Evolutionary conservation across 1,140 invertebrate genomes (phyloP).

Genomic region (Lerema accius): DNA sequence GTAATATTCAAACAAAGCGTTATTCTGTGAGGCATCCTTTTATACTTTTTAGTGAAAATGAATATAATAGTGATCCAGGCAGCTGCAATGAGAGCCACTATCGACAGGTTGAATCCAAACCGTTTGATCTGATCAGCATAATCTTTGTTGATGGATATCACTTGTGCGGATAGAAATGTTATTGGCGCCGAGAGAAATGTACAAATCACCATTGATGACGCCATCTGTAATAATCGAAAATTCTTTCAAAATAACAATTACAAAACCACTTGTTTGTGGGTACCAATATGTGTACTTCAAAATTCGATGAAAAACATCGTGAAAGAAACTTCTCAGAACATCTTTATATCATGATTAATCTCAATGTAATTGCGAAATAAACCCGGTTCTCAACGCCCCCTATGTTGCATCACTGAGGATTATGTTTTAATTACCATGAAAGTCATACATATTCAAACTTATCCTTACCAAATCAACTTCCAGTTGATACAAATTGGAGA

Average conservation of each 20-base stretch:
- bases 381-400: no score
- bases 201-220: constrained; percentile 95
- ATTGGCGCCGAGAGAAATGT: constrained; percentile 96
- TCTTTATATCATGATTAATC: no score
- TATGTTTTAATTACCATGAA: no score
- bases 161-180: constrained; percentile 97
- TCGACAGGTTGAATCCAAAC: constrained; percentile 93
- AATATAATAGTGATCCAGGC: constrained; percentile 92
- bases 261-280: no score
- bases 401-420: no score
- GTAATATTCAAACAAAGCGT: constrained; percentile 90
- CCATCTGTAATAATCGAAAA: constrained; percentile 85
- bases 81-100: constrained; percentile 88
- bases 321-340: no score
- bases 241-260: no score
- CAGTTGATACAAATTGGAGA: constrained; percentile 93
- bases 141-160: constrained; percentile 91
- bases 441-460: no score
- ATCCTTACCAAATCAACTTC: constrained; percentile 92
- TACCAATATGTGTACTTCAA: no score
- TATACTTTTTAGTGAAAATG: constrained; percentile 89
- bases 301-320: no score
- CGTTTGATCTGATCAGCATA: constrained; percentile 89
- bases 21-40: constrained; percentile 91
- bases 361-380: no score